These are phyloP conservation scores for Sisyra nigra DNA, from an alignment of 2,888 invertebrate genomes.

Conservation along the genomic window DNA sequence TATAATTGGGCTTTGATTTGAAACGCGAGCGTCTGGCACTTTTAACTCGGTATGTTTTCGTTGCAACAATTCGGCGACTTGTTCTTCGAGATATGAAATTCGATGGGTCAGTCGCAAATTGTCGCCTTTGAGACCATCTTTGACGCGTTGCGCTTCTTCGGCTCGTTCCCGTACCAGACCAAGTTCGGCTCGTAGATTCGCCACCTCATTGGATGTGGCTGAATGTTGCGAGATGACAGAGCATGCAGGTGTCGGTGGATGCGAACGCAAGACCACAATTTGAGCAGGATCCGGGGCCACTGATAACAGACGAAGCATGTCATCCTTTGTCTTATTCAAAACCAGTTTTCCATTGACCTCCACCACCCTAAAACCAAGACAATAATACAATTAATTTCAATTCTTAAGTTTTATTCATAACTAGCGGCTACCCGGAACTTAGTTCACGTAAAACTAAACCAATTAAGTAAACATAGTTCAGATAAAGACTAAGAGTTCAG, in stretches of 20 bases:
- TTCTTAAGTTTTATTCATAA: too few relatives aligned
- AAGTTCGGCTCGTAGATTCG: slow-evolving; percentile 38
- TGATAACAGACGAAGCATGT: slow-evolving; percentile 47
- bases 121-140: slow-evolving; percentile 47
- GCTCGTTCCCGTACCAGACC: slow-evolving; percentile 39
- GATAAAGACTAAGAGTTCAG: too few relatives aligned
- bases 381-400: too few relatives aligned
- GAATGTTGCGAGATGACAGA: slow-evolving; percentile 17
- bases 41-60: slow-evolving; percentile 3
- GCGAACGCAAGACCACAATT: slow-evolving; percentile 39
- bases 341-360: slow-evolving; percentile 70
- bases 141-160: slow-evolving; percentile 43
- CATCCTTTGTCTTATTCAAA: slow-evolving; percentile 50
- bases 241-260: slow-evolving; percentile 20
- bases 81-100: slow-evolving; percentile 80
- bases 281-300: slow-evolving; percentile 44
- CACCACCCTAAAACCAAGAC: slow-evolving; percentile 38
- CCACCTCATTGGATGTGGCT: slow-evolving; percentile 28
- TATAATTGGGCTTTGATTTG: slow-evolving; percentile 19
- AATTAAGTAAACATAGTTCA: too few relatives aligned
- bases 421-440: too few relatives aligned
- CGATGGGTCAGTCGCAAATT: slow-evolving; percentile 74
- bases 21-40: background rate
- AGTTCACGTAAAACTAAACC: too few relatives aligned
- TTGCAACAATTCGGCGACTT: slow-evolving; percentile 39